A percentile compares a stretch with the other conserved stretches of the same genome.
Evolutionary conservation across 2,113 vertebrate genomes (phyloP).

Genomic region (Conger conger): DNA sequence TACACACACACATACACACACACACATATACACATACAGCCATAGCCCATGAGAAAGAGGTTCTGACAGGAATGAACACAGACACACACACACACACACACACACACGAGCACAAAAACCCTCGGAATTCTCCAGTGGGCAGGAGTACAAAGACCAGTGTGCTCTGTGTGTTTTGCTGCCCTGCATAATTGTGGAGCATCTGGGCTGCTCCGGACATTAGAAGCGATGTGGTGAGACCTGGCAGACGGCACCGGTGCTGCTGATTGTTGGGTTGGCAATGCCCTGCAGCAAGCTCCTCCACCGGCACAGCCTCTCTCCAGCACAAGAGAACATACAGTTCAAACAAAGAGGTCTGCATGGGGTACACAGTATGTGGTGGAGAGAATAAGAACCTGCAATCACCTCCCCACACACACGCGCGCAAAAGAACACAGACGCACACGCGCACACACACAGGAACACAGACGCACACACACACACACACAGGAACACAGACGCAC

Average conservation of each 20-base stretch:
- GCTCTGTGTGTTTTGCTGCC: constrained; percentile 45
- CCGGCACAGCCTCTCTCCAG: constrained; percentile 50
- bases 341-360: constrained; percentile 33
- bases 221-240: constrained; percentile 64
- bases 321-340: constrained; percentile 33
- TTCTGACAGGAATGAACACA: neutral
- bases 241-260: constrained; percentile 65
- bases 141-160: constrained; percentile 49
- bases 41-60: too few species aligned
- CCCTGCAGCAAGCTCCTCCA: constrained; percentile 57
- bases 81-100: neutral
- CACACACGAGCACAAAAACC: constrained; percentile 12
- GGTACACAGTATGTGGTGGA: constrained; percentile 26
- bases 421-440: too few species aligned
- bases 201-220: constrained; percentile 62
- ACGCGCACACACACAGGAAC: too few species aligned
- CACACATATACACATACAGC: neutral
- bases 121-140: constrained; percentile 33
- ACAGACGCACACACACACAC: too few species aligned
- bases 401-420: constrained; percentile 32
- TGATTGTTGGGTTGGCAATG: constrained; percentile 70
- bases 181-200: constrained; percentile 60
- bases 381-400: constrained; percentile 36
- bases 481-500: too few species aligned
- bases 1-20: neutral